Base-by-base conservation (phyloP, 2,113 vertebrate species). In the Nibea albiflora region DNA sequence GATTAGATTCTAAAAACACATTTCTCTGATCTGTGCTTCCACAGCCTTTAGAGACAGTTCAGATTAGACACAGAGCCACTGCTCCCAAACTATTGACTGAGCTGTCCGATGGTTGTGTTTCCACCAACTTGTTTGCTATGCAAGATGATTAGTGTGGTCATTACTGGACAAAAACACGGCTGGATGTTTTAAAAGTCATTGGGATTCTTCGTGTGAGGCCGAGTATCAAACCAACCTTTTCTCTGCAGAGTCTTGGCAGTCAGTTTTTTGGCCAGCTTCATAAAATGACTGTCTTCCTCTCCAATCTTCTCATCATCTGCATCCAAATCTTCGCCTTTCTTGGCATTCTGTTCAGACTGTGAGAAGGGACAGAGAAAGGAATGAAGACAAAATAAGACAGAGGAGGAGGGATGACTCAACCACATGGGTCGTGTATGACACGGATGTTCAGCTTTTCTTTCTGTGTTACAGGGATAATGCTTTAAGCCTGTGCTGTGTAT, bases 241-340 rank as follows among this genome's bases (percentile, higher is more conserved):
- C 93, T 97, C 90, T 97, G 95, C 14, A 99, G 91, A 2, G 94
- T 96, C 87, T 94, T 98, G 7, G 93, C 96, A 0, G 97, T 98
- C 57, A 96, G 88, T 87, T 98, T 99, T 89, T 97, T 98, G 57
- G 98, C 98, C 56, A 99, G 88, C 85, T 96, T 97, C 98, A 99
- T 98, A 72, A 99, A 99, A 10, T 95, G 95, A 65, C 97, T 99
- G 57, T 97, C 95, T 82, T 97, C 94, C 63, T 96, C 97, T 52
- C 93, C 96, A 1, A 97, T 91, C 52, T 96, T 94, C 58, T 96
- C 96, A 1, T 96, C 94, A 1, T 97, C 96, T 11, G 46, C 88
- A 5, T 95, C 93, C 56, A 87, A 19, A 11, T 91, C 87, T 1
- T 78, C 78, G 10, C 81, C 90, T 76, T 88, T 95, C 82, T 89